Percentiles rank a stretch among this genome's conserved stretches.
These are phyloP conservation scores for Callinectes sapidus DNA, from an alignment of 2,888 invertebrate genomes.

Conservation along the genomic window DNA sequence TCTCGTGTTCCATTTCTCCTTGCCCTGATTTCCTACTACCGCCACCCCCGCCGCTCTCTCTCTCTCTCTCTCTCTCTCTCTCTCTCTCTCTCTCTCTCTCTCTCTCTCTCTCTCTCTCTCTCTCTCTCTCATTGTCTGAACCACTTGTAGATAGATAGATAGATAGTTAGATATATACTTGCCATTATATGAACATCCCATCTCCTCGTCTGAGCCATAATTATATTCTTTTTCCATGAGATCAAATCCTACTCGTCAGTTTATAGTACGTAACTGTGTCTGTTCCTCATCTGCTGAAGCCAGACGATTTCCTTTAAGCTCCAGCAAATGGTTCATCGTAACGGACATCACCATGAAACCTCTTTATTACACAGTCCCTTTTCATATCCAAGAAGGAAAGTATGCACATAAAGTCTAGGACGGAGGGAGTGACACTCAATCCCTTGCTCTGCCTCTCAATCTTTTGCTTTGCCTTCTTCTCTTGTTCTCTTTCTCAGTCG, in stretches of 20 bases:
- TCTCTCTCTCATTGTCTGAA: not conserved
- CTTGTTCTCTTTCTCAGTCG: not conserved
- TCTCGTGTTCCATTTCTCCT: not conserved
- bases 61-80: constrained; percentile 30
- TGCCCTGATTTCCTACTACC: not conserved
- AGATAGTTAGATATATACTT: not conserved
- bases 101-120: not conserved
- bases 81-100: constrained; percentile 28
- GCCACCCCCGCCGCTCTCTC: not conserved
- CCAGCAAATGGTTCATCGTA: not conserved
- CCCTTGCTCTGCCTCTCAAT: not conserved
- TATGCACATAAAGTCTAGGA: not conserved
- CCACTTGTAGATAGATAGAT: not conserved
- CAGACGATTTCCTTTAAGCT: not conserved
- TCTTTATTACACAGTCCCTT: not conserved
- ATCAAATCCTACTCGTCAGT: not conserved
- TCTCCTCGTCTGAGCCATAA: not conserved
- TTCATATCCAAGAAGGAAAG: not conserved
- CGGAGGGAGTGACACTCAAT: not conserved
- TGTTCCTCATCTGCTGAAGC: not conserved
- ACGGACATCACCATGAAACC: not conserved
- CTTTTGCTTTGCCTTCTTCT: not conserved
- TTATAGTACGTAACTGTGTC: not conserved
- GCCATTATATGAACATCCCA: not conserved
- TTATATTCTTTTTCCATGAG: not conserved